Evolutionary conservation across 2,797 vertebrate species (phyloP).

Genomic region (Huso huso): DNA sequence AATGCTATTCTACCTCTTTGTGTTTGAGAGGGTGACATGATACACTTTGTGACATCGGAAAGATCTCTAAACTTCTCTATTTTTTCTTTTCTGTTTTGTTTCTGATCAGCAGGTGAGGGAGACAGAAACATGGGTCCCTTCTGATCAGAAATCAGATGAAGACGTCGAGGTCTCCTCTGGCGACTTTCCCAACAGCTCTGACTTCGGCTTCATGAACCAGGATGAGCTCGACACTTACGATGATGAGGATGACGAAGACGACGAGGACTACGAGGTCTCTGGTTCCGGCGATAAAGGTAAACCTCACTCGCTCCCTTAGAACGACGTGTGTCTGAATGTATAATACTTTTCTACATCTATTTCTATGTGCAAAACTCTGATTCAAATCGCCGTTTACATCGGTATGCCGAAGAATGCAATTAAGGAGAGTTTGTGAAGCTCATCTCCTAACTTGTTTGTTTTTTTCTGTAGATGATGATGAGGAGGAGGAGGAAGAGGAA

Average conservation of each 20-base stretch:
- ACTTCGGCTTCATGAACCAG: conserved; percentile 47
- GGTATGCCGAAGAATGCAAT: background rate
- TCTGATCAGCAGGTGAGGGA: conserved; percentile 76
- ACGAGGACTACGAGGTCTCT: conserved; percentile 52
- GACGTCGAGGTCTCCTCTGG: conserved; percentile 60
- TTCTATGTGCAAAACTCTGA: background rate
- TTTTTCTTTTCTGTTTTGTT: conserved; percentile 12
- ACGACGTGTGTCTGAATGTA: background rate
- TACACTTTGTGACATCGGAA: background rate
- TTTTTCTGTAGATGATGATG: too few species aligned
- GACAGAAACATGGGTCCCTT: conserved; percentile 83
- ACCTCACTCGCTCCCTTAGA: conserved; percentile 11
- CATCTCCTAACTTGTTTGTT: too few species aligned
- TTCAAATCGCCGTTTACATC: background rate
- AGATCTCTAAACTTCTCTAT: background rate
- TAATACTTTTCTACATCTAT: background rate
- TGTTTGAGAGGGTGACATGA: background rate
- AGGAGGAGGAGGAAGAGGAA: too few species aligned
- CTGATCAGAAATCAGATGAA: conserved; percentile 38
- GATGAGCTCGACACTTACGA: conserved; percentile 35
- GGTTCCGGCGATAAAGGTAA: conserved; percentile 73
- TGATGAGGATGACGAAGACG: conserved; percentile 29
- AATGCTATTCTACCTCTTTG: too few species aligned
- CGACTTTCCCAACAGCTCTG: conserved; percentile 47
- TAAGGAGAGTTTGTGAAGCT: too few species aligned